A percentile compares a stretch with the other conserved stretches of the same genome.
These are phyloP conservation scores for Holotrichia oblita DNA, from an alignment of 1,140 invertebrate genomes.

Conservation along the genomic window DNA sequence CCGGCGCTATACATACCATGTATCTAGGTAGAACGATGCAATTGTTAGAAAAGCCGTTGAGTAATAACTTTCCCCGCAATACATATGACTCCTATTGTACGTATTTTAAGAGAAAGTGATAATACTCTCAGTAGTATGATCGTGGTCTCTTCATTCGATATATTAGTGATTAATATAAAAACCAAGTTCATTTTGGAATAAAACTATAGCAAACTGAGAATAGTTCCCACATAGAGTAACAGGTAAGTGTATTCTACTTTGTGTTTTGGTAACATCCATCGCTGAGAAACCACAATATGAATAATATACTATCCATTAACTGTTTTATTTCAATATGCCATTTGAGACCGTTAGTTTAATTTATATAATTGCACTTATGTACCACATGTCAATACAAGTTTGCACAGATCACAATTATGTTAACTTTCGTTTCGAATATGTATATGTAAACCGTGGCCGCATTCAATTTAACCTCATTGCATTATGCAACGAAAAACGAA, in stretches of 20 bases:
- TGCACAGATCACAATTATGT: neutral
- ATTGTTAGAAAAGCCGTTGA: neutral
- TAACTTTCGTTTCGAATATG: slow-evolving; percentile 14
- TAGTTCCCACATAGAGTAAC: neutral
- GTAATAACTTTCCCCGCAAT: slow-evolving; percentile 2
- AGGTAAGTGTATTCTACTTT: neutral
- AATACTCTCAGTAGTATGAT: neutral
- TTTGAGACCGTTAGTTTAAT: no score
- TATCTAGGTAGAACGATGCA: no score
- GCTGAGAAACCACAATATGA: no score
- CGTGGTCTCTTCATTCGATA: neutral
- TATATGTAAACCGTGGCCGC: neutral
- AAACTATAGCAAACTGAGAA: neutral
- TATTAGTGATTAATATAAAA: neutral
- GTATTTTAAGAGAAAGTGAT: neutral
- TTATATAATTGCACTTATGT: neutral
- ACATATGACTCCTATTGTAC: neutral
- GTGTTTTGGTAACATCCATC: neutral
- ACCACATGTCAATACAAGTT: neutral
- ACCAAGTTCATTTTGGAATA: neutral
- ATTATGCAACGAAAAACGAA: neutral
- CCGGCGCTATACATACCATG: no score
- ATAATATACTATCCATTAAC: no score
- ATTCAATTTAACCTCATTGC: neutral
- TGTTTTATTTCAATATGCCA: no score